Conservation (phyloP, 2,888 invertebrate species). For the Perdita meconis region DNA sequence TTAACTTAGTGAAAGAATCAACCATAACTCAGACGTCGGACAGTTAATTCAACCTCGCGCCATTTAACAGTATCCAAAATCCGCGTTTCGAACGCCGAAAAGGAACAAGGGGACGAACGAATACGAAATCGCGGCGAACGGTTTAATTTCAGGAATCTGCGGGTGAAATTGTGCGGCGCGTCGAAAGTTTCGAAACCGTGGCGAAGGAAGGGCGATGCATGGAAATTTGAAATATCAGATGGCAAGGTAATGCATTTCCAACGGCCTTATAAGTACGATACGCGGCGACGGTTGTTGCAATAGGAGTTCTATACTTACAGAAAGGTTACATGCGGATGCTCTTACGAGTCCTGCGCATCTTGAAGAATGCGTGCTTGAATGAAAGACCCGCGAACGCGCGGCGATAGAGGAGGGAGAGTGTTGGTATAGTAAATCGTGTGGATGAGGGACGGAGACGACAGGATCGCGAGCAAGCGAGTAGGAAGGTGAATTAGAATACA, state of each 20-base stretch:
- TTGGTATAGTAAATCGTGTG: not conserved
- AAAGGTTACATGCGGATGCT: slow-evolving; percentile 72
- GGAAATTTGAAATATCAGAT: slow-evolving; percentile 66
- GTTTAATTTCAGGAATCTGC: not conserved
- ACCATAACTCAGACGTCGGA: slow-evolving; percentile 22
- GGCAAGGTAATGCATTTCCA: slow-evolving; percentile 54
- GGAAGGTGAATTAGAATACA: slow-evolving; percentile 21
- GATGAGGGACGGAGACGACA: not conserved
- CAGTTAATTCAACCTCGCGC: too few species aligned
- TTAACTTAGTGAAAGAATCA: slow-evolving; percentile 14
- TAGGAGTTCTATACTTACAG: slow-evolving; percentile 59
- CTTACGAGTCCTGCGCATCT: slow-evolving; percentile 59
- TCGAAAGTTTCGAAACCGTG: slow-evolving; percentile 29
- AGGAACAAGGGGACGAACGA: not conserved
- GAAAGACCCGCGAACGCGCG: slow-evolving; percentile 55
- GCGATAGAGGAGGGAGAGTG: not conserved
- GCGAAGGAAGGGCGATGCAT: slow-evolving; percentile 16
- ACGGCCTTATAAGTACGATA: slow-evolving; percentile 67
- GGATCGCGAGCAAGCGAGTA: not conserved
- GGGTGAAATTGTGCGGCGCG: not conserved
- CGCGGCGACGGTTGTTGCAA: slow-evolving; percentile 64
- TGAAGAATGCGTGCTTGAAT: slow-evolving; percentile 69
- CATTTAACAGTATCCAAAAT: too few species aligned
- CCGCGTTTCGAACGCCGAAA: too few species aligned
- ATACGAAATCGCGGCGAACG: not conserved